Base-by-base conservation (phyloP, 1,140 invertebrate species). In the Bicyclus anynana region DNA sequence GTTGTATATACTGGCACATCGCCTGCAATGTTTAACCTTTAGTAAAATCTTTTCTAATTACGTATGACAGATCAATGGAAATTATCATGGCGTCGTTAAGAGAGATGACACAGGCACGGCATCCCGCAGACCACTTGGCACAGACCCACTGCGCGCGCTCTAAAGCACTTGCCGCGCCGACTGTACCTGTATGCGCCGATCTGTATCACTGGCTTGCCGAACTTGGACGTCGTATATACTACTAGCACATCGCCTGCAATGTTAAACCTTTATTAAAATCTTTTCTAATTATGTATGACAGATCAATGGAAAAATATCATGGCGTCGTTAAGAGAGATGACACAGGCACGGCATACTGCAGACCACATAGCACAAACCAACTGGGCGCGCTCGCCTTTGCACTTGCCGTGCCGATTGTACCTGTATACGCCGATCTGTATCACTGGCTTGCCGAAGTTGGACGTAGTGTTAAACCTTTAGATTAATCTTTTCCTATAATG, bases 181-280 rank as follows among this genome's bases (percentile, higher is more conserved):
- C 67, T 66, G 51, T 62, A 67, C 13, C 57, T 27, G 20, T 69
- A 65, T 2, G 13, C 23, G 3, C 65, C 60, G 6, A 69, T 37
- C 27, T 55, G 17, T 13, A 80, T 48, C 16, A 76, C 63, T 0
- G 65, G 68, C 9, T 64, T 70, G 3, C 76, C 76, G 7, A 29
- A 65, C 6, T 27, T 13, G 9, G 49, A 58, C 5, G 44, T 37
- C 16, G 38, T 46, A 10, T 17, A 35, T 4, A 55, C 29, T 33
- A 18, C 47, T 35, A 7, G 23, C 7, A 23, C 7, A 4, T 23
- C 23, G 7, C 2, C 23, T 23, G 23, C 23, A 23, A 23, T 7
- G 7, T 23, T 4, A 23, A 23, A 23, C n/a, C n/a, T n/a, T n/a
- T n/a, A n/a, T n/a, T n/a, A n/a, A n/a, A n/a, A n/a, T n/a, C n/a